Evolutionary conservation across 2,797 vertebrate species (phyloP), one percentile per base, ranked within the genome.

Genomic region (Mionectes olivaceus): DNA sequence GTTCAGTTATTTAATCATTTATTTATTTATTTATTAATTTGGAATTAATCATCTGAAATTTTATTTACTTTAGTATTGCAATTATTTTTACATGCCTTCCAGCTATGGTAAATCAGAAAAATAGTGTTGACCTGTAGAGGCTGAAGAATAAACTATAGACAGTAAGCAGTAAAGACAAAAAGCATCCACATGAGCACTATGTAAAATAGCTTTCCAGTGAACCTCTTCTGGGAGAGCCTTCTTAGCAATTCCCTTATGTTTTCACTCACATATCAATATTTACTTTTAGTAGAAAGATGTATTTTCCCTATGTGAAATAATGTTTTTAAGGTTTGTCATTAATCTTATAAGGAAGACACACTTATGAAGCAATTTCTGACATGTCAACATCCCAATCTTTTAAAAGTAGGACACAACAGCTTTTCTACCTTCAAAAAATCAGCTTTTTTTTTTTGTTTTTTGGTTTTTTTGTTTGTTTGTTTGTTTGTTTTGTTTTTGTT

Each of bases 341-440:
- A 90, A 91, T 84, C 64, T 84, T 60, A 19, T 5, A n/a, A 55
- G 37, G 43, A 88, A 89, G 67, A 83, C 43, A 69, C 2, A 22
- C 35, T 49, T 37, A 77, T 2, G 23, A 94, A 93, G 56, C 60
- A 71, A 70, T 90, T 96, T 91, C 37, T 88, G 70, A 52, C 24
- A 14, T 33, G 73, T 68, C 43, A 91, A 46, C 32, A 60, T 60
- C 39, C 32, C 56, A 69, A 6, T 55, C 49, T 39, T 92, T 95
- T 67, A 83, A 41, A 92, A 83, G n/a, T 30, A 49, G 43, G 32
- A 68, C 39, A n/a, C 14, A 64, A 56, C 44, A 65, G 2, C 59
- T 91, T 37, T 77, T 44, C 59, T 59, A 1, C 23, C n/a, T 74
- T 91, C 53, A 83, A 63, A 79, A 23, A n/a, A 82, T 16, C 76